Evolutionary conservation across 1,140 invertebrate genomes (phyloP).

Genomic region (Drosophila micromelanica): DNA sequence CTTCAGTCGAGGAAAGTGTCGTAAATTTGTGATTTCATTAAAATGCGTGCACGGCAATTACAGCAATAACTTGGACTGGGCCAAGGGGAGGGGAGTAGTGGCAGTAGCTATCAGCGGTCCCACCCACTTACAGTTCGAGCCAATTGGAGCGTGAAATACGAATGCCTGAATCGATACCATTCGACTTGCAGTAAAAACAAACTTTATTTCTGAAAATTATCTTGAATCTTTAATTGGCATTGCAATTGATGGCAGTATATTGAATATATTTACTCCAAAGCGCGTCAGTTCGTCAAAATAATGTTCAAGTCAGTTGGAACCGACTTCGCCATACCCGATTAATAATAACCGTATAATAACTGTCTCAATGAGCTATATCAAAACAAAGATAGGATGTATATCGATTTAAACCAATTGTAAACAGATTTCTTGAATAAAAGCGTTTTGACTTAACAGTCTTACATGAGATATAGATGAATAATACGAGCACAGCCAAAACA

Average conservation of each 20-base stretch:
- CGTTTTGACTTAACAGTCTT: no score
- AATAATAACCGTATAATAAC: no score
- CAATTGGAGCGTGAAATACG: slow-evolving; percentile 72
- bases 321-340: no score
- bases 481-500: slow-evolving; percentile 16
- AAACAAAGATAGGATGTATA: no score
- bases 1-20: slow-evolving; percentile 73
- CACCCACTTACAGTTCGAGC: slow-evolving; percentile 2
- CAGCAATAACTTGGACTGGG: neutral
- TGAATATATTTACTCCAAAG: no score
- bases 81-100: neutral
- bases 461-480: slow-evolving; percentile 33
- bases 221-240: no score
- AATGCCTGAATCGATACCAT: slow-evolving; percentile 20
- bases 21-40: slow-evolving; percentile 80
- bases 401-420: no score
- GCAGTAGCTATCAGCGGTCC: neutral
- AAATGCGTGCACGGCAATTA: slow-evolving; percentile 61
- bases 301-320: no score
- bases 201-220: slow-evolving; percentile 18
- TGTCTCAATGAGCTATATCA: no score
- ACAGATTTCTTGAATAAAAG: no score
- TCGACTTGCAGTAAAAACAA: slow-evolving; percentile 2
- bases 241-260: no score
- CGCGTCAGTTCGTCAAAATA: no score